Conservation (phyloP, 2,888 invertebrate genomes). For the Leucoma salicis region DNA sequence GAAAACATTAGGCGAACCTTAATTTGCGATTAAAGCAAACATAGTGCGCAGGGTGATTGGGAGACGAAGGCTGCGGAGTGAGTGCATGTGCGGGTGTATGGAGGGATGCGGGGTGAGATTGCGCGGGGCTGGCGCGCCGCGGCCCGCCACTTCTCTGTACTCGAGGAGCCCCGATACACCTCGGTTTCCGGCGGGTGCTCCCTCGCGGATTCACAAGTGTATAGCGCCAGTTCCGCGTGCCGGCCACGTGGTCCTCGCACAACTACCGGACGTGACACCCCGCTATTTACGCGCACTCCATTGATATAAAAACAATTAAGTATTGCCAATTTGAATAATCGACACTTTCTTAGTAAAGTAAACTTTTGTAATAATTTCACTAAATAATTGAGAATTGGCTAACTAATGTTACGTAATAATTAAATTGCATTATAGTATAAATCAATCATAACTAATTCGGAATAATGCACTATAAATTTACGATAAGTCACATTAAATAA, state of each 20-base stretch:
- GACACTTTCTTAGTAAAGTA: slow-evolving; percentile 36
- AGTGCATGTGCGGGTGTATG: slow-evolving; percentile 67
- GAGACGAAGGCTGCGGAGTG: slow-evolving; percentile 74
- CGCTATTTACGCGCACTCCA: slow-evolving; percentile 57
- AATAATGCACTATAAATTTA: not conserved
- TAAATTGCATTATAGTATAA: slow-evolving; percentile 18
- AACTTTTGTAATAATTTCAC: slow-evolving; percentile 20
- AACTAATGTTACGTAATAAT: slow-evolving; percentile 23
- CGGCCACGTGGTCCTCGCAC: slow-evolving; percentile 70
- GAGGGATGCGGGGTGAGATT: slow-evolving; percentile 44
- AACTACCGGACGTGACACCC: slow-evolving; percentile 50
- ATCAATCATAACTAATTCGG: not conserved
- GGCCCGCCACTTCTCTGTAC: slow-evolving; percentile 79
- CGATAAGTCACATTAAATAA: too few relatives aligned
- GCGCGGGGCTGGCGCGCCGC: slow-evolving; percentile 60
- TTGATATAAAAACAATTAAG: slow-evolving; percentile 67
- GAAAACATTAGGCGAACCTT: slow-evolving; percentile 79
- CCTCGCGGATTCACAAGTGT: slow-evolving; percentile 74
- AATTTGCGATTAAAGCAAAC: slow-evolving; percentile 81
- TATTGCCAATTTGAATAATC: slow-evolving; percentile 48
- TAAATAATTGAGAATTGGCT: slow-evolving; percentile 8
- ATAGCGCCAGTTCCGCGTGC: slow-evolving; percentile 62
- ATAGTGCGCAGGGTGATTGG: slow-evolving; percentile 79
- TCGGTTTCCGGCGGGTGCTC: slow-evolving; percentile 79
- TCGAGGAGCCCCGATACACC: slow-evolving; percentile 80